These are phyloP conservation scores for Pissodes strobi DNA, from an alignment of 1,140 invertebrate species.

Conservation along the genomic window DNA sequence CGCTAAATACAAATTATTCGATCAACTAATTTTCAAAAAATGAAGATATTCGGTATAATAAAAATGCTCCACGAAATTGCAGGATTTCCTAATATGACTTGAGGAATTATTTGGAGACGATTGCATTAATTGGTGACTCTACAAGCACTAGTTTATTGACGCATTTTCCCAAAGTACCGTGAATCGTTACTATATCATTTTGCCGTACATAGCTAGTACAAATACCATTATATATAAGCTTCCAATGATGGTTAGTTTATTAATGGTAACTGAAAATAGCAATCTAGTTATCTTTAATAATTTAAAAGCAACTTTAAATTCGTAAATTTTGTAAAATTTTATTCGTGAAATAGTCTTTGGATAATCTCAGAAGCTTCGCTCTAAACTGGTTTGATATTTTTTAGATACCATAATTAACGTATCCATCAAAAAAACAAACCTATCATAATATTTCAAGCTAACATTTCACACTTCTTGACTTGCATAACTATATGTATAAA, in stretches of 20 bases:
- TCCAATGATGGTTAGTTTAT: constrained; percentile 16
- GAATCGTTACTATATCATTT: constrained; percentile 30
- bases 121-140: background rate
- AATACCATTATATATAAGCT: constrained; percentile 27
- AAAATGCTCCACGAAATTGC: too few species aligned
- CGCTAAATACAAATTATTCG: too few species aligned
- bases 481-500: constrained; percentile 38
- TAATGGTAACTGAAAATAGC: background rate
- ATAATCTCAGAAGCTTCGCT: background rate
- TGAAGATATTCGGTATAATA: too few species aligned
- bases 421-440: background rate
- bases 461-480: constrained; percentile 45
- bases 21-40: too few species aligned
- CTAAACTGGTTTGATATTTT: constrained; percentile 4
- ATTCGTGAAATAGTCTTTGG: too few species aligned
- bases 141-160: background rate
- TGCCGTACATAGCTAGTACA: constrained; percentile 44
- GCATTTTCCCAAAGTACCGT: constrained; percentile 34
- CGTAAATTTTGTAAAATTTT: too few species aligned
- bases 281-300: background rate
- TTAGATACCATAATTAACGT: constrained; percentile 3
- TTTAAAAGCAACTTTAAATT: background rate
- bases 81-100: too few species aligned
- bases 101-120: too few species aligned
- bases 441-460: constrained; percentile 13